Base-by-base conservation (phyloP, 1,140 invertebrate species). In the Apis laboriosa region DNA sequence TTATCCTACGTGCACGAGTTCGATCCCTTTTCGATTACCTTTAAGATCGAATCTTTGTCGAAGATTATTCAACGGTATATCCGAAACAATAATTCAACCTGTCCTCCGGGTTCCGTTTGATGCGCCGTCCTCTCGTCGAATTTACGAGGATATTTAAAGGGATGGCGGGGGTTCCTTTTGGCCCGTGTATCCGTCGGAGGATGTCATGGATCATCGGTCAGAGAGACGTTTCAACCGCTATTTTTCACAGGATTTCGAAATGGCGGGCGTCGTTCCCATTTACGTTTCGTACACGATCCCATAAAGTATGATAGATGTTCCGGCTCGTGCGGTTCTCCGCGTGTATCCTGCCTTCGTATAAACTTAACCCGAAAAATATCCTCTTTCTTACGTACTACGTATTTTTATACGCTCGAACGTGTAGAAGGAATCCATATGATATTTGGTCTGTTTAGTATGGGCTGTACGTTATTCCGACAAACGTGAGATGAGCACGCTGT, bases 281-380 rank as follows among this genome's bases (percentile, higher is more conserved):
- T 92, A 84, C 89, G 88, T 90, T 82, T 90, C 87, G 88, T 90
- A 90, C 87, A 58, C 15, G 53, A 28, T 71, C 70, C 77, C 82
- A 88, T 91, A 87, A 91, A 89, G 86, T 84, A 81, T 90, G 86
- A 92, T 86, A 88, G 86, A 90, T 91, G 89, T 86, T 63, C 58
- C 9, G 2, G 61, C 63, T 68, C 28, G 72, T n/a, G 67, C 21
- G 56, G 80, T 58, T 43, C 5, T 64, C 55, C 64, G 67, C 28
- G 13, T 64, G 21, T 55, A 49, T 55, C 17, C 63, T 28, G 49
- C 34, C 34, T 77, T 77, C 77, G 43, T 73, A 77, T 81, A 66
- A 81, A 77, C 73, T 72, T 71, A 72, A 21, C 58, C n/a, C 19
- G 9, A 64, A 43, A 67, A 78, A 72, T 58, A 58, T 78, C 72